These are phyloP conservation scores for Carassius gibelio DNA, from an alignment of 2,113 vertebrate species.

Conservation along the genomic window DNA sequence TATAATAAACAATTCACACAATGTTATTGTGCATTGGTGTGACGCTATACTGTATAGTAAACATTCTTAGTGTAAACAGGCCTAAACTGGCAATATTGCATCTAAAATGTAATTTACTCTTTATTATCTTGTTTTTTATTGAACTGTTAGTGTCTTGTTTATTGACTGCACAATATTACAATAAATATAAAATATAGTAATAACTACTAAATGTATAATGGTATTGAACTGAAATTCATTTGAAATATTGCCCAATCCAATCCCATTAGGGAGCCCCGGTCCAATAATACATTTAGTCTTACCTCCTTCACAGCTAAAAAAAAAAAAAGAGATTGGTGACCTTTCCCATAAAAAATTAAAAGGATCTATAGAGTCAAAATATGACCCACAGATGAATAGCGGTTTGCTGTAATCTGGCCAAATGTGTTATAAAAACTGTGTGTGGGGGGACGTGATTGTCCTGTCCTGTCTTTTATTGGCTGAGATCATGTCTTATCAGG, in stretches of 20 bases:
- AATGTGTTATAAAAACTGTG: constrained; percentile 48
- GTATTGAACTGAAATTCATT: no score
- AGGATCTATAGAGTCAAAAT: background rate
- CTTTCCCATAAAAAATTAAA: constrained; percentile 8
- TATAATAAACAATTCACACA: background rate
- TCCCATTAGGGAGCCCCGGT: no score
- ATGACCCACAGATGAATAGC: constrained; percentile 26
- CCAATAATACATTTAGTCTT: no score
- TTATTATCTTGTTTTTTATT: background rate
- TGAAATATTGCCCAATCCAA: no score
- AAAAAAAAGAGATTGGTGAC: no score
- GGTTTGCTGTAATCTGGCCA: constrained; percentile 44
- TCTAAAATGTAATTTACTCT: background rate
- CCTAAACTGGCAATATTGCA: background rate
- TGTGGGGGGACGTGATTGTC: constrained; percentile 42
- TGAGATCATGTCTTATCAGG: constrained; percentile 46
- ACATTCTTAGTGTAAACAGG: background rate
- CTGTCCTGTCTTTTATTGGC: constrained; percentile 48
- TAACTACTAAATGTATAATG: no score
- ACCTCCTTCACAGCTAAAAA: no score
- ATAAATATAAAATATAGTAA: background rate
- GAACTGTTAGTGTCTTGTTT: background rate
- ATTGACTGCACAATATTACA: background rate
- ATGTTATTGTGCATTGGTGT: background rate
- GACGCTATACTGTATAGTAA: background rate